A percentile compares a stretch with the other conserved stretches of the same genome.
Conservation (phyloP, 2,888 invertebrate species). For the Tricholauxania praeusta region DNA sequence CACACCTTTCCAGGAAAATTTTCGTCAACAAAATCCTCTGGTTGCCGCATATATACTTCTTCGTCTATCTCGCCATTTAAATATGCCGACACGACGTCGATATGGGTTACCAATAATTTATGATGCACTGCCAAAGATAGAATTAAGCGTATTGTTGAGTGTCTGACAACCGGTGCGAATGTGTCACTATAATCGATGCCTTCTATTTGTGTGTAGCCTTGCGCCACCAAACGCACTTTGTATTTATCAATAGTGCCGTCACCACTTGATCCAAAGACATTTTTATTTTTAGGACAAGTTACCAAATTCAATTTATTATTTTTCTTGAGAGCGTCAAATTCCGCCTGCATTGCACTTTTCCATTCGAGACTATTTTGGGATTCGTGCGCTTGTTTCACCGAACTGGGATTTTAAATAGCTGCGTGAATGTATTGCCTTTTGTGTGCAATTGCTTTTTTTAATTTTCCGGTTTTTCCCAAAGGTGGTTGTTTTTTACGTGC, state of each 20-base stretch:
- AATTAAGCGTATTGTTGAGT: constrained; percentile 47
- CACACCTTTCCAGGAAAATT: constrained; percentile 36
- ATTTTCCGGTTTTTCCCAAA: too few species aligned
- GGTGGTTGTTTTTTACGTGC: too few species aligned
- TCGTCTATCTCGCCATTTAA: constrained; percentile 42
- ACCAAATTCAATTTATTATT: too few species aligned
- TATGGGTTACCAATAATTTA: constrained; percentile 39
- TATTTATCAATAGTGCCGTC: constrained; percentile 33
- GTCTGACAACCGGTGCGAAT: constrained; percentile 48
- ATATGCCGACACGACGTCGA: constrained; percentile 43
- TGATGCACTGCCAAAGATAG: constrained; percentile 29
- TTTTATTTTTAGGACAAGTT: too few species aligned
- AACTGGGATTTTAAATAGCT: too few species aligned
- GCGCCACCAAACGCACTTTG: constrained; percentile 50
- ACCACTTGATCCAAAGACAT: too few species aligned
- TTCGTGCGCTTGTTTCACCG: too few species aligned
- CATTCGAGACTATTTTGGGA: too few species aligned
- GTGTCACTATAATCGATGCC: constrained; percentile 50
- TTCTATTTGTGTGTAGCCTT: constrained; percentile 49
- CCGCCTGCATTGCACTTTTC: too few species aligned
- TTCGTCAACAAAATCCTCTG: constrained; percentile 22
- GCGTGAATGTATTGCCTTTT: too few species aligned
- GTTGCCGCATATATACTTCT: constrained; percentile 16
- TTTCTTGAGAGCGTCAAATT: too few species aligned
- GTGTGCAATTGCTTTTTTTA: too few species aligned